phyloP scores from a whole-genome alignment of 2,797 vertebrate species.

The Hylomyscus alleni region DNA sequence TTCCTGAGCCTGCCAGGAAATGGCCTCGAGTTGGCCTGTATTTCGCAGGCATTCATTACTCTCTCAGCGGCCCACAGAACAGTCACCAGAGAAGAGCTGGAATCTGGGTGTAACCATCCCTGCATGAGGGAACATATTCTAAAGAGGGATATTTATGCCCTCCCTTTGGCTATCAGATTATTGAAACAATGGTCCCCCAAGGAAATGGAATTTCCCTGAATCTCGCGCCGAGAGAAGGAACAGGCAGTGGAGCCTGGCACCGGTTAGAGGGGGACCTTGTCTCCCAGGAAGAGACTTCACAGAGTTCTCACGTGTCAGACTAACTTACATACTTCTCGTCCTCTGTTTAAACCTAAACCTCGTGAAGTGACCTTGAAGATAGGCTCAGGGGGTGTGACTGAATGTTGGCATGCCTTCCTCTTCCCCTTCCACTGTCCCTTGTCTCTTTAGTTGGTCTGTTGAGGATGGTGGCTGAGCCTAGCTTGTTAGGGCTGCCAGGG shows the following conservation, averaged over 20 bases:
- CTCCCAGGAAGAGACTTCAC: background rate
- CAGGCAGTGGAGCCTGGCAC: background rate
- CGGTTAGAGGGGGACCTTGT: background rate
- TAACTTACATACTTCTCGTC: background rate
- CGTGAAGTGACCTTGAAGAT: background rate
- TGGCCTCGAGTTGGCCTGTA: background rate
- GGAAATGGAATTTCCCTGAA: conserved; percentile 28
- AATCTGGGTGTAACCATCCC: background rate
- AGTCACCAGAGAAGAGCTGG: background rate
- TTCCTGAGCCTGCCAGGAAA: background rate
- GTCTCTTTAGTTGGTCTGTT: background rate
- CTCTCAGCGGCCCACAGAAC: background rate
- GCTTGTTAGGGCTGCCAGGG: background rate
- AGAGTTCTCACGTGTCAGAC: background rate
- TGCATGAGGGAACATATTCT: background rate
- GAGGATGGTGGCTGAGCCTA: background rate
- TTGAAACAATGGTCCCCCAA: conserved; percentile 23
- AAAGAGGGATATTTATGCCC: background rate
- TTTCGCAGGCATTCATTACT: background rate
- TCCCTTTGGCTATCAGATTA: conserved; percentile 24
- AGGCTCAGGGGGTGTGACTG: background rate
- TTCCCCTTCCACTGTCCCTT: background rate
- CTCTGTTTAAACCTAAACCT: background rate
- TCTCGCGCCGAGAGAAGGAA: background rate
- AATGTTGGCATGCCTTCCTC: background rate